Percentiles rank a stretch among this genome's conserved stretches.
phyloP scores from a whole-genome alignment of 1,140 invertebrate genomes.

The Lanistes nyassanus region DNA sequence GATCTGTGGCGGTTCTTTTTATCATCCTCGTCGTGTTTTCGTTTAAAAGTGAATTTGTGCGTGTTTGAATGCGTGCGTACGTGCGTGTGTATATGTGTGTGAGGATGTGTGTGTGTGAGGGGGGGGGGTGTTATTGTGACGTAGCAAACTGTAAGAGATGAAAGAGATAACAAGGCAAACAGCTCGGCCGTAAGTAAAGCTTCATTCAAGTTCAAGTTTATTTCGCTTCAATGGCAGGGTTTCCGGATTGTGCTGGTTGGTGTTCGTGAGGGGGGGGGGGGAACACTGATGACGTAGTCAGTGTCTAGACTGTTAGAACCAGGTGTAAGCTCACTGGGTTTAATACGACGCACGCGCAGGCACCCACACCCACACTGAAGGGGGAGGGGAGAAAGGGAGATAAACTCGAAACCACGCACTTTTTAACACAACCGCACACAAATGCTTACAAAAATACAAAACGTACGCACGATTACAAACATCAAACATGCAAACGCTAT shows the following conservation, averaged over 20 bases:
- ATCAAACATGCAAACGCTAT: neutral
- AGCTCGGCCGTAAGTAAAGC: too few relatives aligned
- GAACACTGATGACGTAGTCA: neutral
- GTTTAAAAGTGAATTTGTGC: neutral
- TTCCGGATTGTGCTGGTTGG: neutral
- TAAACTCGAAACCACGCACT: neutral
- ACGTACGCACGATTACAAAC: neutral
- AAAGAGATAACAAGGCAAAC: too few relatives aligned
- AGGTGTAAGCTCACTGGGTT: too few relatives aligned
- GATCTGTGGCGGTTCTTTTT: neutral
- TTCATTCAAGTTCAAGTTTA: too few relatives aligned
- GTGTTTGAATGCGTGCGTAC: too few relatives aligned
- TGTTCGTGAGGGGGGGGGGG: neutral
- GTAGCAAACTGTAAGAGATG: too few relatives aligned
- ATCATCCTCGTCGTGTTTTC: neutral
- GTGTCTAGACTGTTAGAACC: neutral
- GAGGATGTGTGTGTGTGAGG: too few relatives aligned
- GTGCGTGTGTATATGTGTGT: too few relatives aligned
- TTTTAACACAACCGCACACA: too few relatives aligned
- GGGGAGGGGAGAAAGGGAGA: neutral
- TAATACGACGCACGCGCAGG: neutral
- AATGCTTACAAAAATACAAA: too few relatives aligned
- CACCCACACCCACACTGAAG: neutral
- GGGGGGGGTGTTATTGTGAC: too few relatives aligned
- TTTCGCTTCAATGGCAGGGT: too few relatives aligned